Percentiles rank a stretch among this genome's conserved stretches.
Conservation (phyloP, 1,140 invertebrate species). For the Tetramorium parvispinum region DNA sequence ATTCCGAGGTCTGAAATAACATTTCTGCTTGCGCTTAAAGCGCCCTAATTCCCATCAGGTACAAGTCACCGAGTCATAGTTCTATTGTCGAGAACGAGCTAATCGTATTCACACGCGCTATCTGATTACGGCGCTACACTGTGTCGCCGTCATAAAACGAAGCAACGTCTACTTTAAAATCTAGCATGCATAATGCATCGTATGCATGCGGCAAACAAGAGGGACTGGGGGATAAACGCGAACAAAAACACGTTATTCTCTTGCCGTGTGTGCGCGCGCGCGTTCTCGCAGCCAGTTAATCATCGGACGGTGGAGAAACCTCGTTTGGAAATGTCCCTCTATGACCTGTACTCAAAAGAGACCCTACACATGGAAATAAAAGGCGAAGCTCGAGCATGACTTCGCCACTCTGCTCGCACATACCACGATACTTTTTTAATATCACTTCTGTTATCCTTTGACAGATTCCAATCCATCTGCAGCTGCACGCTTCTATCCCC, state of each 20-base stretch:
- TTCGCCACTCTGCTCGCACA: background rate
- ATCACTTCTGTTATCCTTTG: conserved; percentile 55
- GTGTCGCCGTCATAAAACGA: conserved; percentile 48
- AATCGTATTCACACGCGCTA: conserved; percentile 58
- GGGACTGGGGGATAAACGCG: conserved; percentile 43
- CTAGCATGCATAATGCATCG: conserved; percentile 59
- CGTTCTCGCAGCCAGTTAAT: conserved; percentile 31
- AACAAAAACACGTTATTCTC: conserved; percentile 58
- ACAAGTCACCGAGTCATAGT: conserved; percentile 32
- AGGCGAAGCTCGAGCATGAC: conserved; percentile 41
- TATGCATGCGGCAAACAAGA: conserved; percentile 55
- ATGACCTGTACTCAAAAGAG: conserved; percentile 33
- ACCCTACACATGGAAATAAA: conserved; percentile 23
- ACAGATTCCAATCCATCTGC: conserved; percentile 54
- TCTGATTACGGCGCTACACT: conserved; percentile 53
- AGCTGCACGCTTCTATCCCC: background rate
- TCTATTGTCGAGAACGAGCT: conserved; percentile 46
- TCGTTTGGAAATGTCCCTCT: conserved; percentile 59
- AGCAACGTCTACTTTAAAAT: conserved; percentile 61
- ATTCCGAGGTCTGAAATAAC: conserved; percentile 13
- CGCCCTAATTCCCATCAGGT: conserved; percentile 21
- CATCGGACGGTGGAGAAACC: conserved; percentile 48
- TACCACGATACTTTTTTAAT: conserved; percentile 51
- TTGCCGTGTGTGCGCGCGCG: background rate
- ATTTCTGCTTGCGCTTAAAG: conserved; percentile 18